A percentile compares a stretch with the other conserved stretches of the same genome.
These are phyloP conservation scores for Malurus splendens DNA, from an alignment of 2,797 vertebrate genomes.

Conservation along the genomic window DNA sequence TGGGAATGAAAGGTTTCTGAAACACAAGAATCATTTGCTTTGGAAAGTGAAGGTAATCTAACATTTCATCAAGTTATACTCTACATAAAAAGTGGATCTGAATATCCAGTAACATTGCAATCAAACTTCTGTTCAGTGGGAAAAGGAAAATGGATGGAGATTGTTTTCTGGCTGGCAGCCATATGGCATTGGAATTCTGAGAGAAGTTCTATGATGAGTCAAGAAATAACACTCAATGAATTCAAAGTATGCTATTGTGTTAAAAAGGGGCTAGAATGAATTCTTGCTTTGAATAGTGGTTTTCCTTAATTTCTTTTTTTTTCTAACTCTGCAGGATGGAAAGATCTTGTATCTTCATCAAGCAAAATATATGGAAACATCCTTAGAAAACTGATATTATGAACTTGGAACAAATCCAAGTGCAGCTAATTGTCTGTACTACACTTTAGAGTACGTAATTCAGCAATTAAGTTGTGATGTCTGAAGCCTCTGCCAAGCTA, in stretches of 20 bases:
- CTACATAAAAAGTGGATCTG: not conserved
- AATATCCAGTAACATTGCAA: not conserved
- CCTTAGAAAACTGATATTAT: not conserved
- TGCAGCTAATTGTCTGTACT: not conserved
- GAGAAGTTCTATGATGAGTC: not conserved
- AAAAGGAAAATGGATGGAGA: not conserved
- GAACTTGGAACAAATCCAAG: not conserved
- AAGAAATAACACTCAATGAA: not conserved
- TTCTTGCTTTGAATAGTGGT: not conserved
- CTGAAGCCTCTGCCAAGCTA: not conserved
- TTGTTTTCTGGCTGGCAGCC: not conserved
- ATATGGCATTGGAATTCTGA: not conserved
- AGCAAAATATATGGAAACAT: not conserved
- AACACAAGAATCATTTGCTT: not conserved
- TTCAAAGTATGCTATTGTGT: not conserved
- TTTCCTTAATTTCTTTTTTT: not conserved
- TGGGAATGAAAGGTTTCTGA: not conserved
- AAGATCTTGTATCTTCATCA: not conserved
- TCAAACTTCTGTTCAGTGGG: not conserved
- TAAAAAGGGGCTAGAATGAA: not conserved
- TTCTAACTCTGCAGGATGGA: not conserved
- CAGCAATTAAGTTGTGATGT: not conserved
- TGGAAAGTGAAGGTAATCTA: not conserved
- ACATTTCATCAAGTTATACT: not conserved
- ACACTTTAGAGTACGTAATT: not conserved